A percentile compares a stretch with the other conserved stretches of the same genome.
These are phyloP conservation scores for Ditula angustiorana DNA, from an alignment of 2,888 invertebrate genomes.

Conservation along the genomic window DNA sequence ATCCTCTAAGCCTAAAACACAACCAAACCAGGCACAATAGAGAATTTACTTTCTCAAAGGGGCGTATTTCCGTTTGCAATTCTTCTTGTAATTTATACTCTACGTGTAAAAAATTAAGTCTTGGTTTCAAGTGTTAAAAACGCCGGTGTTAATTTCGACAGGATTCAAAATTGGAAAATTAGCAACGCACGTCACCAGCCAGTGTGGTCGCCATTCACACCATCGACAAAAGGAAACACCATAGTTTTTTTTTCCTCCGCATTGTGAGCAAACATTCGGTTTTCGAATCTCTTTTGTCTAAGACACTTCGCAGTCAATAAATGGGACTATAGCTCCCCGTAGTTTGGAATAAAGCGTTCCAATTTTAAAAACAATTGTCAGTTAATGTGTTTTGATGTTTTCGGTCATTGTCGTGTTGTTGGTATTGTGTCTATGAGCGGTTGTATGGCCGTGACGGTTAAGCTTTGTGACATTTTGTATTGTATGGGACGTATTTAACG, in stretches of 20 bases:
- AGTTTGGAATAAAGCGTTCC: conserved; percentile 67
- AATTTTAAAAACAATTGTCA: conserved; percentile 76
- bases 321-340: conserved; percentile 70
- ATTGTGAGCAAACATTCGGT: conserved; percentile 65
- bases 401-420: conserved; percentile 64
- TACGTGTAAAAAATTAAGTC: neutral
- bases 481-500: conserved; percentile 37
- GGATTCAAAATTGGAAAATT: conserved; percentile 73
- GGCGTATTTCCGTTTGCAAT: neutral
- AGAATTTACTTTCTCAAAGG: neutral
- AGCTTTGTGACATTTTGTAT: conserved; percentile 39
- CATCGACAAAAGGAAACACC: conserved; percentile 57
- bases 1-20: neutral
- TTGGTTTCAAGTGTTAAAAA: neutral
- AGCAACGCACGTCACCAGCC: conserved; percentile 73
- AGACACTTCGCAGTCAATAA: conserved; percentile 62
- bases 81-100: neutral
- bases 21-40: neutral
- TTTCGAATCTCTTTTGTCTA: conserved; percentile 51
- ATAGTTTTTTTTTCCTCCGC: conserved; percentile 56
- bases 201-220: conserved; percentile 79
- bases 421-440: conserved; percentile 66
- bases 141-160: conserved; percentile 46
- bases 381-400: conserved; percentile 84
- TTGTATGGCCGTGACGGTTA: conserved; percentile 67